Conservation (phyloP, 2,888 invertebrate genomes). For the Microctonus brassicae region DNA sequence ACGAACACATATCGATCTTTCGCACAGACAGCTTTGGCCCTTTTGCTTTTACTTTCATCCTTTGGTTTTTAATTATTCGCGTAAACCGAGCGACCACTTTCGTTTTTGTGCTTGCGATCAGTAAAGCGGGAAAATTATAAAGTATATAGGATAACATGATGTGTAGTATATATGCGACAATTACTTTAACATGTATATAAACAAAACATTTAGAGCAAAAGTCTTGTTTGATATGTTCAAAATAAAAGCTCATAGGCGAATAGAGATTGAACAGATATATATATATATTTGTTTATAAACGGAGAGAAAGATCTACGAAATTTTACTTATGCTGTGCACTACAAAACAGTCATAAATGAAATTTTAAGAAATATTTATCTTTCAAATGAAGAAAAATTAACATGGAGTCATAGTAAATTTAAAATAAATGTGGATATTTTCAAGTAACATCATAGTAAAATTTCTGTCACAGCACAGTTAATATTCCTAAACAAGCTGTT, state of each 20-base stretch:
- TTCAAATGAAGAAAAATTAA: too few species aligned
- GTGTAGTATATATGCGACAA: neutral
- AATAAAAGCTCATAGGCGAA: conserved; percentile 17
- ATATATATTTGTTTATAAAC: too few species aligned
- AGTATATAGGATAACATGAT: neutral
- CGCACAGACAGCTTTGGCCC: conserved; percentile 42
- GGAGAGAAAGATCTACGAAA: too few species aligned
- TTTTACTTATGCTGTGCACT: too few species aligned
- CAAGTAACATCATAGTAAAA: too few species aligned
- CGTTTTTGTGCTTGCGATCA: neutral
- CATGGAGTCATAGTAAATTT: too few species aligned
- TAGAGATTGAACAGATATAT: too few species aligned
- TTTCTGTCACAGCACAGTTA: too few species aligned
- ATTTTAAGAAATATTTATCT: too few species aligned
- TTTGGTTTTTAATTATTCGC: conserved; percentile 56
- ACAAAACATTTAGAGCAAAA: conserved; percentile 29
- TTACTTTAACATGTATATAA: conserved; percentile 8
- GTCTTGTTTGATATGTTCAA: conserved; percentile 22
- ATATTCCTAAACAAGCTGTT: too few species aligned
- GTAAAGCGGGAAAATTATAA: neutral
- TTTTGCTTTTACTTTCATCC: conserved; percentile 53
- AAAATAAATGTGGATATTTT: too few species aligned
- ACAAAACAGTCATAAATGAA: too few species aligned
- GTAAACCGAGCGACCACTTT: conserved; percentile 44
- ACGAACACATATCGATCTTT: conserved; percentile 33